These are phyloP conservation scores for Drosophila guanche DNA, from an alignment of 1,140 invertebrate genomes.

Conservation along the genomic window DNA sequence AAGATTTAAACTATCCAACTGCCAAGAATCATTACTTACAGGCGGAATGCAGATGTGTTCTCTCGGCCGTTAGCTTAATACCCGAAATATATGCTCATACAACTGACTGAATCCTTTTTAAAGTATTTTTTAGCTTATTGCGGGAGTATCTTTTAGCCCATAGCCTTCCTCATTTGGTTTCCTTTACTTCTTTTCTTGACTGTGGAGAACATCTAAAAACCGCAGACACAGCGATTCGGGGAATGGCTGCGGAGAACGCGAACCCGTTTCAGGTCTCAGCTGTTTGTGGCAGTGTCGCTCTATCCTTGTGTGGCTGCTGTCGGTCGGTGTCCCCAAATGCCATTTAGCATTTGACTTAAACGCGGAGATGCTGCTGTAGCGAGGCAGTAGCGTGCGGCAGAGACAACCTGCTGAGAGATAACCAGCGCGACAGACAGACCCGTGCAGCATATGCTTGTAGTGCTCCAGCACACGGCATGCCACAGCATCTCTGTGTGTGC, in stretches of 20 bases:
- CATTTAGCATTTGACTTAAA: slow-evolving; percentile 78
- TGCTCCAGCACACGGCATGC: slow-evolving; percentile 12
- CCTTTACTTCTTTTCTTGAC: not conserved
- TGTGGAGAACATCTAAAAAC: slow-evolving; percentile 59
- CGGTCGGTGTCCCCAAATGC: slow-evolving; percentile 71
- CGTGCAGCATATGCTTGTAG: slow-evolving; percentile 65
- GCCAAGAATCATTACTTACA: no score
- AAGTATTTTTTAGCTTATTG: no score
- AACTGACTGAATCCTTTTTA: no score
- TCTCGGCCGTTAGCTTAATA: no score
- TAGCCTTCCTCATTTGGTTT: no score
- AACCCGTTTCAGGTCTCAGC: slow-evolving; percentile 46
- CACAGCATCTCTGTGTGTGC: slow-evolving; percentile 7
- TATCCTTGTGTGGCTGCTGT: slow-evolving; percentile 42
- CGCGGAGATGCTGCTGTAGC: slow-evolving; percentile 54
- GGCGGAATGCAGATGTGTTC: no score
- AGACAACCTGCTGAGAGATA: slow-evolving; percentile 62
- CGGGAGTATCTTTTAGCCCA: no score
- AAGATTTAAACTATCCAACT: no score
- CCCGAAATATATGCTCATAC: no score
- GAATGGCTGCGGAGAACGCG: slow-evolving; percentile 8
- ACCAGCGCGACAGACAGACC: slow-evolving; percentile 17
- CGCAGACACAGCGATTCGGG: slow-evolving; percentile 57
- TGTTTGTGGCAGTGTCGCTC: slow-evolving; percentile 36
- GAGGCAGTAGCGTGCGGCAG: slow-evolving; percentile 6